A percentile compares a stretch with the other conserved stretches of the same genome.
Conservation (phyloP, 2,797 vertebrate genomes). For the Acanthopagrus latus region DNA sequence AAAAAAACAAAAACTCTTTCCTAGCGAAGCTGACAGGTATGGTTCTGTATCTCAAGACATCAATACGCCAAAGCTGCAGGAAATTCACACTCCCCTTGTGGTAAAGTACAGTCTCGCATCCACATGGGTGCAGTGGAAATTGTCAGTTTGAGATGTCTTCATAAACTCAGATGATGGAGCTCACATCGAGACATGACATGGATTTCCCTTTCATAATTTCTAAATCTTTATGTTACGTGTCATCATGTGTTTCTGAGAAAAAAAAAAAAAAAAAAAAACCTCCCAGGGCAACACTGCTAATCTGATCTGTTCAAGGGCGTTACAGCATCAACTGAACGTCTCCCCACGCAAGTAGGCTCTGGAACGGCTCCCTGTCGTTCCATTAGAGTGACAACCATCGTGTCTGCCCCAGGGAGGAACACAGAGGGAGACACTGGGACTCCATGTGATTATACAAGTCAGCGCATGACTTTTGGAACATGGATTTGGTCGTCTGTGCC, state of each 20-base stretch:
- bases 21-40: not conserved
- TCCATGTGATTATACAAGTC: conserved; percentile 25
- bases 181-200: conserved; percentile 12
- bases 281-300: conserved; percentile 27
- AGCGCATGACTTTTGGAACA: conserved; percentile 19
- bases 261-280: no score
- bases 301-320: conserved; percentile 54
- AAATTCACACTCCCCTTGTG: conserved; percentile 19
- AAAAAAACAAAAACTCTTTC: no score
- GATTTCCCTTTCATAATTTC: conserved; percentile 28
- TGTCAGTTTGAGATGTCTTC: conserved; percentile 10
- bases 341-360: conserved; percentile 3
- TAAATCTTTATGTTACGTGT: conserved; percentile 2
- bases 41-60: conserved; percentile 8
- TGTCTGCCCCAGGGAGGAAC: conserved; percentile 24
- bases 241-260: conserved; percentile 15
- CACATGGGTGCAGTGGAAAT: not conserved
- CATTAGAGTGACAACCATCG: conserved; percentile 19
- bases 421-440: not conserved
- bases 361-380: conserved; percentile 23
- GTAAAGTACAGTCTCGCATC: not conserved
- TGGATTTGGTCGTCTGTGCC: conserved; percentile 31
- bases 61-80: conserved; percentile 26
- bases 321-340: conserved; percentile 23
- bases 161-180: not conserved